Evolutionary conservation across 2,888 invertebrate species (phyloP).

Genomic region (Meiosimyza decipiens): DNA sequence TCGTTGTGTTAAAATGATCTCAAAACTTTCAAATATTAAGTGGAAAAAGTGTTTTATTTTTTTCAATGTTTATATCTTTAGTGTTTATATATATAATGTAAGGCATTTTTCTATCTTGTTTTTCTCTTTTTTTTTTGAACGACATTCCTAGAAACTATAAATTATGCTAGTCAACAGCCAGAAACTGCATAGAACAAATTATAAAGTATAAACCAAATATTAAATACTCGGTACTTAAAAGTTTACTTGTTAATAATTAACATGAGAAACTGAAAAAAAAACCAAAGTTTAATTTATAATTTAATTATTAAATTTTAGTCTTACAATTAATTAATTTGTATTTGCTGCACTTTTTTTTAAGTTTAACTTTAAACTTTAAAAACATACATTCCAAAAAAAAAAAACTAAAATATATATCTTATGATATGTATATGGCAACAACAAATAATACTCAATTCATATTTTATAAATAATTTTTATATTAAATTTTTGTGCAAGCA

Average conservation of each 20-base stretch:
- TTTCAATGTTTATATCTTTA: background rate
- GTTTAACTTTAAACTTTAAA: too few species aligned
- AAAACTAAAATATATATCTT: too few species aligned
- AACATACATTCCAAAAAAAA: too few species aligned
- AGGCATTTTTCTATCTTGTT: background rate
- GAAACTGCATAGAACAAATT: slow-evolving; percentile 22
- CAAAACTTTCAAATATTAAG: slow-evolving; percentile 14
- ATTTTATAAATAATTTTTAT: too few species aligned
- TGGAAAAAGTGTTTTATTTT: background rate
- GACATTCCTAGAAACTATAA: slow-evolving; percentile 25
- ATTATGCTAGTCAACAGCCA: slow-evolving; percentile 28
- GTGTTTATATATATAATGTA: slow-evolving; percentile 8
- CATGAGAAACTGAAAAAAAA: background rate
- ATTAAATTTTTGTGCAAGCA: too few species aligned
- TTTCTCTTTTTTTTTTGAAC: background rate
- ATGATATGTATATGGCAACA: too few species aligned
- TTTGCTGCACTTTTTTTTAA: too few species aligned
- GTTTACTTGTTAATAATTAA: slow-evolving; percentile 14
- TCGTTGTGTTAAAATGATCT: slow-evolving; percentile 21
- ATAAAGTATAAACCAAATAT: slow-evolving; percentile 27
- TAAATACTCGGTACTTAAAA: slow-evolving; percentile 18
- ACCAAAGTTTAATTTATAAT: slow-evolving; percentile 28
- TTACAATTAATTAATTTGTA: too few species aligned
- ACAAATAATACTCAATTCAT: too few species aligned
- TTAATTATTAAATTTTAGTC: slow-evolving; percentile 16